Conservation (phyloP, 1,140 invertebrate species). For the Tetramorium simillimum region DNA sequence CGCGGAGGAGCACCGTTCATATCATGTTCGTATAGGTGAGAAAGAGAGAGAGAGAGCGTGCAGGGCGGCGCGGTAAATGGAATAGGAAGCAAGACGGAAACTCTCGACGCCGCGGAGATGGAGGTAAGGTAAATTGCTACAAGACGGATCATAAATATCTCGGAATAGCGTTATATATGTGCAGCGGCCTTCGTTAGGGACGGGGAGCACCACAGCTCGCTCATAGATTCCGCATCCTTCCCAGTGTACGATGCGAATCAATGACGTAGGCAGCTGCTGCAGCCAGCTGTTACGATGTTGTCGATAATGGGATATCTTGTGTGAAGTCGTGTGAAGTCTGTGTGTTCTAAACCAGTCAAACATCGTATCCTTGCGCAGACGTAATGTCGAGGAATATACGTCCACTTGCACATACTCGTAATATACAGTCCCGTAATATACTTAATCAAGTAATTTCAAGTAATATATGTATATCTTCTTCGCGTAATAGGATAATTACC, state of each 20-base stretch:
- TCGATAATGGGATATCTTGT: conserved; percentile 21
- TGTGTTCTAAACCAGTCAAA: conserved; percentile 2
- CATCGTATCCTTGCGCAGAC: neutral
- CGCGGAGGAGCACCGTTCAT: neutral
- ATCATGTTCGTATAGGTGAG: neutral
- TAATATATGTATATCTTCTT: neutral
- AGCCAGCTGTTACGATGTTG: conserved; percentile 13
- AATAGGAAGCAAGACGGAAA: neutral
- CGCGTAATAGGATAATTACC: neutral
- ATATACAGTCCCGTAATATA: too few relatives aligned
- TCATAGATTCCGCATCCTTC: neutral
- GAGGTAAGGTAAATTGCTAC: conserved; percentile 72
- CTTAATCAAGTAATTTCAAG: neutral
- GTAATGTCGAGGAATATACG: neutral
- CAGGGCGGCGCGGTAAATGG: neutral
- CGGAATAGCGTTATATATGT: conserved; percentile 20
- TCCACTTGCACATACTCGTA: too few relatives aligned
- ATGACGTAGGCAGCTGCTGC: conserved; percentile 25
- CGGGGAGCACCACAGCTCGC: conserved; percentile 27
- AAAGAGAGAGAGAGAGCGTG: neutral
- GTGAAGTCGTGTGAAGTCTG: neutral
- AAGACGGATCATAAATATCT: conserved; percentile 74
- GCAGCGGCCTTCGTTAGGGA: neutral
- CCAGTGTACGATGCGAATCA: neutral
- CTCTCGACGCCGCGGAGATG: conserved; percentile 36